Percentiles rank a stretch among this genome's conserved stretches.
Evolutionary conservation across 2,888 invertebrate species (phyloP).

Genomic region (Cistogaster globosa): DNA sequence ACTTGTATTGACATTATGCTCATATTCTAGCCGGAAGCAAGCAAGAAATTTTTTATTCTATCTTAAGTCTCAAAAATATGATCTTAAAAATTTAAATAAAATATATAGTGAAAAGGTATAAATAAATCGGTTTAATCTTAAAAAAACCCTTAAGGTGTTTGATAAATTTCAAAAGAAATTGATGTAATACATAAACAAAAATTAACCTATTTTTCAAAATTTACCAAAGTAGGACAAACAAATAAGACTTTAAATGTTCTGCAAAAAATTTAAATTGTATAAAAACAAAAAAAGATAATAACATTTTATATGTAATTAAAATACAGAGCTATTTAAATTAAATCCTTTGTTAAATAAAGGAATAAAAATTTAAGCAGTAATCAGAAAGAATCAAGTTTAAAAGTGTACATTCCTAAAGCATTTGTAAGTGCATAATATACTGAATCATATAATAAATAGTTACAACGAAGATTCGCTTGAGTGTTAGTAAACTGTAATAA

Average conservation of each 20-base stretch:
- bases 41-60: slow-evolving; percentile 45
- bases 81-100: slow-evolving; percentile 55
- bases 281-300: not conserved
- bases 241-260: not conserved
- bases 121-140: slow-evolving; percentile 52
- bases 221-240: slow-evolving; percentile 32
- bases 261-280: not conserved
- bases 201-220: slow-evolving; percentile 59
- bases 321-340: too few relatives aligned
- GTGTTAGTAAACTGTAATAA: not conserved
- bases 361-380: too few relatives aligned
- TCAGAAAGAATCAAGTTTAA: too few relatives aligned
- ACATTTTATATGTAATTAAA: not conserved
- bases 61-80: not conserved
- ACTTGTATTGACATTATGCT: slow-evolving; percentile 64
- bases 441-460: too few relatives aligned
- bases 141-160: slow-evolving; percentile 45
- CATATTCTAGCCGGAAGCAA: slow-evolving; percentile 58
- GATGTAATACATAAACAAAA: slow-evolving; percentile 41
- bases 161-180: slow-evolving; percentile 44
- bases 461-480: too few relatives aligned
- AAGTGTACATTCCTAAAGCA: too few relatives aligned
- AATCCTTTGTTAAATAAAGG: not conserved
- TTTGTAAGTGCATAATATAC: too few relatives aligned
- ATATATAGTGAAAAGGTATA: slow-evolving; percentile 41